Percentiles rank a stretch among this genome's conserved stretches.
These are phyloP conservation scores for Stictocephala bisonia DNA, from an alignment of 2,888 invertebrate species.

Conservation along the genomic window DNA sequence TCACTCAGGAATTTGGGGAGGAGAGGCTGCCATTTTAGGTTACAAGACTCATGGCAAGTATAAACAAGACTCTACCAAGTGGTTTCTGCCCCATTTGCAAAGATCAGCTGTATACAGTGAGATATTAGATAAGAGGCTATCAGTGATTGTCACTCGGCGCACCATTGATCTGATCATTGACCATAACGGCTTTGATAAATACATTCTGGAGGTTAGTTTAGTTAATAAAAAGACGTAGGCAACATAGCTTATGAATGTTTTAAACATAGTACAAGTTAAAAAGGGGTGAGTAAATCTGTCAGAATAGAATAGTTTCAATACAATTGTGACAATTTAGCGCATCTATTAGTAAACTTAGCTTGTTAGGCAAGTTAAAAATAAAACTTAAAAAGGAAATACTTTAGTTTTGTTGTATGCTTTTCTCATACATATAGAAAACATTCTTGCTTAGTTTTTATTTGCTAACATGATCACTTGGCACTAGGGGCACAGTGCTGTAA, in stretches of 20 bases:
- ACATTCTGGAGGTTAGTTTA: constrained; percentile 80
- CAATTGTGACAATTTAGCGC: no score
- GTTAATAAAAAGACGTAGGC: background rate
- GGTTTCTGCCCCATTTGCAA: constrained; percentile 82
- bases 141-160: constrained; percentile 84
- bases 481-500: no score
- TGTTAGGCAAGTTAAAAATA: no score
- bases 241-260: background rate
- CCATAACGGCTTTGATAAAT: constrained; percentile 93
- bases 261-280: no score
- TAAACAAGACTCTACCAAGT: constrained; percentile 74
- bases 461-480: no score
- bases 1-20: constrained; percentile 93
- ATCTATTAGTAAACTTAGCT: no score
- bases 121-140: constrained; percentile 86
- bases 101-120: constrained; percentile 89
- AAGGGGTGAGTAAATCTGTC: no score
- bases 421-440: no score
- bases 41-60: constrained; percentile 73
- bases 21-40: constrained; percentile 93
- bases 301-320: no score
- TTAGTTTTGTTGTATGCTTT: no score
- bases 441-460: no score
- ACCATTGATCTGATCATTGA: constrained; percentile 88
- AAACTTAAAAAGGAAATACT: no score